Base-by-base conservation (phyloP, 2,888 invertebrate genomes). In the Xanthorhoe spadicearia region DNA sequence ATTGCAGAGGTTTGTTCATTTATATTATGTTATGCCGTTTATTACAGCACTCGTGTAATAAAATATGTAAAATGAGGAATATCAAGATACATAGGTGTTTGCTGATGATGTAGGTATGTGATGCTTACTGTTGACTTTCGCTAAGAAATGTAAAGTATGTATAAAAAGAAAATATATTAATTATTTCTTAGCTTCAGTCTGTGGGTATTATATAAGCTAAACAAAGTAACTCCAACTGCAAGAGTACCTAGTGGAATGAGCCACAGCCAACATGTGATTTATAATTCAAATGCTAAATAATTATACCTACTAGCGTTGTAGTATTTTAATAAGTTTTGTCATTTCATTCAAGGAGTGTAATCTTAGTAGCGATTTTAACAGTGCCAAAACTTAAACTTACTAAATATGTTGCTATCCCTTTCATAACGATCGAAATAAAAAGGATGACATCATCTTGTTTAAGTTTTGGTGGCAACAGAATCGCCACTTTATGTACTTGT, bases 271-370 rank as follows among this genome's bases (percentile, higher is more conserved):
- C n/a, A 49, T 9, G 49, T 70, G 46, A 63, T 63, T 61, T 61
- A 32, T 32, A 4, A 6, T 32, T 7, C 54, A 35, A 54, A 61
- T 61, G 67, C 49, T 62, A 54, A 32, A 32, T 32, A 32, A 53
- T 60, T 61, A 1, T 57, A 61, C 61, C 28, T 23, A 63, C 23
- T 61, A 68, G 66, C 63, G 61, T 70, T 61, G 67, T 59, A 38
- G 52, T 64, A 61, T 61, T 65, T 66, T 61, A 54, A 54, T 66
- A 63, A 50, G 66, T 61, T 68, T 61, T 64, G 59, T 63, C 28
- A 60, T 66, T 66, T 3, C 0, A 43, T 9, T 43, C 13, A 43
- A 43, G 65, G 56, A 66, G 59, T 69, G 60, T 70, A 64, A 57
- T 61, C 61, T 61, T 64, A 58, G n/a, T n/a, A n/a, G n/a, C n/a